Evolutionary conservation across 2,113 vertebrate genomes (phyloP), one percentile per base, ranked within the genome.

Genomic region (Misgurnus mizolepis): DNA sequence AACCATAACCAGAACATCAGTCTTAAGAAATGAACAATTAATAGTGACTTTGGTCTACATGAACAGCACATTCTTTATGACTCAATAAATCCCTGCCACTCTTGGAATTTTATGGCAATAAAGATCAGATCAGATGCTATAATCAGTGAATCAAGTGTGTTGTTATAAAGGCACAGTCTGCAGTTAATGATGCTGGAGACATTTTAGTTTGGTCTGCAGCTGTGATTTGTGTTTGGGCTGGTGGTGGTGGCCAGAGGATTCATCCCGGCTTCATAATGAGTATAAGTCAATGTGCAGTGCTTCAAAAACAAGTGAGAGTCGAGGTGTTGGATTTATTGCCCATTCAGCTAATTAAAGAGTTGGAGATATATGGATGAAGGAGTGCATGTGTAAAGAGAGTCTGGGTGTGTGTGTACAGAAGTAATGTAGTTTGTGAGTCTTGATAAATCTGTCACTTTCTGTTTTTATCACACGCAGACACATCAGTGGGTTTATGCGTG

Each of bases 311-410:
- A 45, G 41, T 67, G 49, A 73, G 70, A 79, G 79, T 27, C 49
- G 34, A 67, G 85, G 88, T 50, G 12, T 76, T 72, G 75, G 85
- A 92, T 93, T 89, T 92, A 92, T 92, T 87, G 88, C 85, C 87
- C 88, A 85, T 91, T 89, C 76, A 14, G 87, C 89, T 93, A 93
- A 93, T 92, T 90, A 91, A 92, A 90, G 89, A 87, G 86, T 85
- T 86, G 74, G 85, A 90, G 90, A 91, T 89, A 89, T 90, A 90
- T 76, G 65, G 83, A 82, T 45, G 74, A 67, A 71, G 58, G 69
- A 55, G 80, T 61, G 69, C 3, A 22, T 70, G 47, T 56, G 39
- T 74, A 39, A 66, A 66, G 55, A 56, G 83, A 88, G 85, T 83
- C 82, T 80, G 76, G 69, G 83, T 85, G 81, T 73, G 86, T 75